phyloP scores from a whole-genome alignment of 2,888 invertebrate genomes.

The Syrphus vitripennis region DNA sequence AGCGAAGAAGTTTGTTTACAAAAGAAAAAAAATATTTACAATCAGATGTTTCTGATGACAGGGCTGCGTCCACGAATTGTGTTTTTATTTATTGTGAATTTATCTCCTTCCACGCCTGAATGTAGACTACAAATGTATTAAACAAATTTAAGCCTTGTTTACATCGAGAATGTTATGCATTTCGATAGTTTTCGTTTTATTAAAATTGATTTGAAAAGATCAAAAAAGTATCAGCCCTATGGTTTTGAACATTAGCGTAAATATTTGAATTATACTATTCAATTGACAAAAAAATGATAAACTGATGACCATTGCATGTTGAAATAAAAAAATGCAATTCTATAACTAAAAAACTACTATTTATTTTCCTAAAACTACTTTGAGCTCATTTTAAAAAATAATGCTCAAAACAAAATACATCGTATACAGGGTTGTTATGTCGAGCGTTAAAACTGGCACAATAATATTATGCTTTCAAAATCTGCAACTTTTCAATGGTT shows the following conservation, averaged over 20 bases:
- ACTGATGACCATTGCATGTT: no score
- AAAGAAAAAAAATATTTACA: background rate
- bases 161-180: no score
- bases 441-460: slow-evolving; percentile 5
- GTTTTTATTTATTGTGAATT: background rate
- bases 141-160: no score
- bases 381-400: background rate
- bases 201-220: no score
- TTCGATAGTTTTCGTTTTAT: no score
- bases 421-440: slow-evolving; percentile 8
- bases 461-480: slow-evolving; percentile 7
- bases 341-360: slow-evolving; percentile 1
- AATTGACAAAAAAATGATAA: no score
- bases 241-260: no score
- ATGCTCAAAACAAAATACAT: slow-evolving; percentile 3
- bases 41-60: background rate
- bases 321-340: background rate
- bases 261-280: no score
- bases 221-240: no score
- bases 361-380: slow-evolving; percentile 21
- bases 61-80: background rate
- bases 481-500: background rate
- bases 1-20: slow-evolving; percentile 1
- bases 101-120: background rate
- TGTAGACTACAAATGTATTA: background rate